Conservation (phyloP, 2,888 invertebrate species). For the Drosophila parthenogenetica region DNA sequence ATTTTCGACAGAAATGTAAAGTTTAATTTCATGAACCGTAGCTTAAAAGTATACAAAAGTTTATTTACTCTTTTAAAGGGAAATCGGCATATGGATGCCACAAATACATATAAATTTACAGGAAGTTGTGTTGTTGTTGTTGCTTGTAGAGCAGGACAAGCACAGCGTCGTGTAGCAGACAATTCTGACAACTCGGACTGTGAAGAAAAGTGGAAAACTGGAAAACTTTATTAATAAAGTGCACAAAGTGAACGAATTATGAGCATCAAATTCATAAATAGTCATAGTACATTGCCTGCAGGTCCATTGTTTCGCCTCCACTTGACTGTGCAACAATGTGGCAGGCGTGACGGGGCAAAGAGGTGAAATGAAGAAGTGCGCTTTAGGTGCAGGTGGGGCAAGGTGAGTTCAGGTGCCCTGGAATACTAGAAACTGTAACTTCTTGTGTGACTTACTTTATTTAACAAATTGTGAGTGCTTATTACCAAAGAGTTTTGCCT, state of each 20-base stretch:
- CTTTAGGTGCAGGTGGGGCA: too few relatives aligned
- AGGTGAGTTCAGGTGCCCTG: not conserved
- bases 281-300: conserved; percentile 50
- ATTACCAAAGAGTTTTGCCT: conserved; percentile 66
- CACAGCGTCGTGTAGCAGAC: conserved; percentile 39
- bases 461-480: conserved; percentile 69
- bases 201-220: conserved; percentile 5
- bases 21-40: conserved; percentile 42
- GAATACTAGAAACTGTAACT: conserved; percentile 40
- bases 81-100: conserved; percentile 39
- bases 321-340: conserved; percentile 14
- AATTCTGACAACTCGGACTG: conserved; percentile 31
- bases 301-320: conserved; percentile 49
- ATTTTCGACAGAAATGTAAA: conserved; percentile 23
- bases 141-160: conserved; percentile 12
- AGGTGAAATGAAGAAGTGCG: too few relatives aligned
- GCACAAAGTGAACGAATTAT: conserved; percentile 71
- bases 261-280: conserved; percentile 66
- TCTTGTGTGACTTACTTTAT: conserved; percentile 55
- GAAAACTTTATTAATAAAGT: conserved; percentile 76
- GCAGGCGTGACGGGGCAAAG: not conserved
- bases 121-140: conserved; percentile 14
- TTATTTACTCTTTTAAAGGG: conserved; percentile 31
- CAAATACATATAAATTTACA: conserved; percentile 1
- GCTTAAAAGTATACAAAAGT: conserved; percentile 49